Evolutionary conservation across 2,888 invertebrate genomes (phyloP), one percentile per base, ranked within the genome.

Genomic region (Octonoba sinensis): DNA sequence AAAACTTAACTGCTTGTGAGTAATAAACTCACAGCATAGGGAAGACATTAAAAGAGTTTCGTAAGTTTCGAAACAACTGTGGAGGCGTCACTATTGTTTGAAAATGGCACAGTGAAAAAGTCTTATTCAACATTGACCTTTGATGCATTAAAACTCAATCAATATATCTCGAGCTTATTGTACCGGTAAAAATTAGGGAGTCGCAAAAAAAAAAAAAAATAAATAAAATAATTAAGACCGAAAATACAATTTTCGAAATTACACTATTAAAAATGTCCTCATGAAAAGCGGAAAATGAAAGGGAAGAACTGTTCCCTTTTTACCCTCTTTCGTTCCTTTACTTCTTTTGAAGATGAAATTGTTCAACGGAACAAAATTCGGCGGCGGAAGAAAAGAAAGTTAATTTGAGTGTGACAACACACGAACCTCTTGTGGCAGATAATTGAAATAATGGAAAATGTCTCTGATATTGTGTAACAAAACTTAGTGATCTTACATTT

Each of bases 351-450:
- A 54, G 62, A 22, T 59, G 67, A 73, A 69, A 73, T 73, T 72
- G 67, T 79, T 79, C 73, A 54, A 65, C 54, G 59, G 62, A 51
- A 79, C 44, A n/a, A 72, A 77, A 65, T 73, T 54, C 65, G 20
- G 15, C 3, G 24, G 27, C 66, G 57, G 36, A 69, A 36, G 36
- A 67, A 60, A 47, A 62, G 79, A 73, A 65, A 65, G 79, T 73
- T 73, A 79, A 79, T 79, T 73, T 79, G 67, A 69, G 73, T 69
- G 79, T 79, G 72, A 73, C 73, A 69, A 60, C 79, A 66, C 27
- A 51, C 54, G 49, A 60, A 59, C 66, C n/a, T 20, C 59, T 66
- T 59, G 18, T 44, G n/a, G 22, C 59, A 51, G 72, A 73, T 73
- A 73, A 73, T 79, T 73, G 79, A 79, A 79, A 78, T 78, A 66